Conservation (phyloP, 1,140 invertebrate genomes). For the Melanaphis sacchari region DNA sequence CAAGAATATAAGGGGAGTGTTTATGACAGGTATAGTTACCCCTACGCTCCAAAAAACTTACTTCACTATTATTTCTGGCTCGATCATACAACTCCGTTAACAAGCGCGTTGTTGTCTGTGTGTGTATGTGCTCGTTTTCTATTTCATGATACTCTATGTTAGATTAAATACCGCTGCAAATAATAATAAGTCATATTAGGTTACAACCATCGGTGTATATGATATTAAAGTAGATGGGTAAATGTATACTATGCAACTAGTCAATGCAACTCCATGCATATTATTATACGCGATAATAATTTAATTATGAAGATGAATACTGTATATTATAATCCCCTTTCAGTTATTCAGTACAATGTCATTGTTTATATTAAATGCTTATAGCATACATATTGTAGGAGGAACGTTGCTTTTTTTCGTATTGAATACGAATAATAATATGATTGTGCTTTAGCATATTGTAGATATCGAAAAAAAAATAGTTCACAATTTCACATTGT, state of each 20-base stretch:
- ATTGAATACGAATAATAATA: not conserved
- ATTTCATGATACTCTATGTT: not conserved
- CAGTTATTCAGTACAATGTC: not conserved
- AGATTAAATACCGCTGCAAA: not conserved
- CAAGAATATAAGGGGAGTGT: slow-evolving; percentile 13
- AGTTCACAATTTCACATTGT: not conserved
- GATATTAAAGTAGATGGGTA: not conserved
- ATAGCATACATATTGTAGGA: not conserved
- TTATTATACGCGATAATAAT: not conserved
- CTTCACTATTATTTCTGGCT: not conserved
- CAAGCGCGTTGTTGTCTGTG: not conserved
- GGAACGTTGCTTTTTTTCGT: not conserved
- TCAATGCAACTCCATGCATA: not conserved
- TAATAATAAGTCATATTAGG: not conserved
- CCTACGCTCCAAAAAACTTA: not conserved
- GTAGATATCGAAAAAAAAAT: not conserved
- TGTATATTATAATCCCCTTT: not conserved
- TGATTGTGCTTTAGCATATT: not conserved
- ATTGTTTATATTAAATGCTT: not conserved
- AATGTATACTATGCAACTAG: not conserved
- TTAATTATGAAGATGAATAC: not conserved
- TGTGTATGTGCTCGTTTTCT: not conserved
- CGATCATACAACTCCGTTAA: not conserved
- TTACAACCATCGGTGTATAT: not conserved
- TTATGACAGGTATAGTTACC: slow-evolving; percentile 27